These are phyloP conservation scores for Toxotes lorentzi DNA, from an alignment of 2,797 vertebrate species.

Conservation along the genomic window DNA sequence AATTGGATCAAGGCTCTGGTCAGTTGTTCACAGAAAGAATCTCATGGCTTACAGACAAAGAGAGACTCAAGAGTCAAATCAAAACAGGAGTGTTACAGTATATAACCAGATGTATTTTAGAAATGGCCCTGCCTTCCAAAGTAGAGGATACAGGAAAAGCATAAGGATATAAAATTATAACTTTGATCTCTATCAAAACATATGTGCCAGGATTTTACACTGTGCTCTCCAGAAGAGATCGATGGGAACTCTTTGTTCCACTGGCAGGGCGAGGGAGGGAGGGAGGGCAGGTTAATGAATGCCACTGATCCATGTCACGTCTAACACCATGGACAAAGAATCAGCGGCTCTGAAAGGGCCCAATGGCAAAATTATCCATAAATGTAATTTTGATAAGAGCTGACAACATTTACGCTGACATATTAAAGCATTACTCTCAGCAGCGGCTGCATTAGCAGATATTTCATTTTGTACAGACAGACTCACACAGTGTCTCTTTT, in stretches of 20 bases:
- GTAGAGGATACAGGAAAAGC: neutral
- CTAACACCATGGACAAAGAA: constrained; percentile 11
- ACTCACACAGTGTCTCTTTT: constrained; percentile 15
- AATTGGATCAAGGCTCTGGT: constrained; percentile 18
- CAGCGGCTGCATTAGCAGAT: neutral
- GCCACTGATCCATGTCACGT: constrained; percentile 34
- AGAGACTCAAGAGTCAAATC: neutral
- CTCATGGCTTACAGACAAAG: neutral
- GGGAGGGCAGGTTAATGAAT: constrained; percentile 34
- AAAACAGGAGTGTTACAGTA: neutral
- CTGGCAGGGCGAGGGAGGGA: constrained; percentile 2
- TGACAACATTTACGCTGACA: neutral
- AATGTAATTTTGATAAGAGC: constrained; percentile 8
- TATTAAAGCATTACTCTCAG: constrained; percentile 13
- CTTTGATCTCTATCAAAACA: constrained; percentile 14
- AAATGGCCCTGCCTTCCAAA: neutral
- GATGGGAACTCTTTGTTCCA: constrained; percentile 45
- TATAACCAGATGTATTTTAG: neutral
- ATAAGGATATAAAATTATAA: constrained; percentile 17
- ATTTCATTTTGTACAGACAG: constrained; percentile 6
- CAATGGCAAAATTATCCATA: constrained; percentile 1
- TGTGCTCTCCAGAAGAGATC: constrained; percentile 32
- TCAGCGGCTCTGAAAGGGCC: constrained; percentile 14
- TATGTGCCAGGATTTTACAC: constrained; percentile 4
- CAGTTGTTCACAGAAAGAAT: neutral